phyloP scores from a whole-genome alignment of 2,797 vertebrate species.

The Emydoidea blandingii region DNA sequence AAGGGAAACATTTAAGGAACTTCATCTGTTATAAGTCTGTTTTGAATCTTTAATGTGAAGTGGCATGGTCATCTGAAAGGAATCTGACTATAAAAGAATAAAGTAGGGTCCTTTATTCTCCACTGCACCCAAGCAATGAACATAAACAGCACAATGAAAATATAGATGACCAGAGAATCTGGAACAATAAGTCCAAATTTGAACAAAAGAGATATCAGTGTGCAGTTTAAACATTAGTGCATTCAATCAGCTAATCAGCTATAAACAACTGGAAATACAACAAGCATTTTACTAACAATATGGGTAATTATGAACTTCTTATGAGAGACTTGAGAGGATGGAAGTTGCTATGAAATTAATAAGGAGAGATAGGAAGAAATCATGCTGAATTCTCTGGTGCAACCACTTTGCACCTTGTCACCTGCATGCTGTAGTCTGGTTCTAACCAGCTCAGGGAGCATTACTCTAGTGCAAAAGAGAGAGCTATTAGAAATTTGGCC shows the following conservation, averaged over 20 bases:
- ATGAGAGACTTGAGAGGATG: neutral
- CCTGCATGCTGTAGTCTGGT: neutral
- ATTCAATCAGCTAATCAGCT: neutral
- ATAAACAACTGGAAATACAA: neutral
- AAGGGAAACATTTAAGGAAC: neutral
- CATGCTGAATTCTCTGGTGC: conserved; percentile 47
- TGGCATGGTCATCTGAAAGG: neutral
- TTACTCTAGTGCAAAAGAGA: neutral
- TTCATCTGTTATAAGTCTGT: neutral
- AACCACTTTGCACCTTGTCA: conserved; percentile 28
- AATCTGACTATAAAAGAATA: neutral
- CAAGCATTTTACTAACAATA: neutral
- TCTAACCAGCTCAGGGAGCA: accelerated
- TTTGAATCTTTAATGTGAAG: neutral
- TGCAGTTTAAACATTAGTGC: neutral
- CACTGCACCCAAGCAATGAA: neutral
- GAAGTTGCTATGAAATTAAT: neutral
- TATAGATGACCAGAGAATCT: neutral
- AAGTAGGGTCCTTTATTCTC: neutral
- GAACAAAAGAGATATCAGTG: accelerated
- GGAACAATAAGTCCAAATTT: neutral
- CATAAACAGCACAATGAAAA: neutral
- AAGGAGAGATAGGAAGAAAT: conserved; percentile 45
- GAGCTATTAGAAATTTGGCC: neutral
- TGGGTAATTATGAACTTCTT: neutral